Evolutionary conservation across 92 coral and sea anemone species (phyloP), one percentile per base, ranked within the genome.

Genomic region (Porites cylindrica): DNA sequence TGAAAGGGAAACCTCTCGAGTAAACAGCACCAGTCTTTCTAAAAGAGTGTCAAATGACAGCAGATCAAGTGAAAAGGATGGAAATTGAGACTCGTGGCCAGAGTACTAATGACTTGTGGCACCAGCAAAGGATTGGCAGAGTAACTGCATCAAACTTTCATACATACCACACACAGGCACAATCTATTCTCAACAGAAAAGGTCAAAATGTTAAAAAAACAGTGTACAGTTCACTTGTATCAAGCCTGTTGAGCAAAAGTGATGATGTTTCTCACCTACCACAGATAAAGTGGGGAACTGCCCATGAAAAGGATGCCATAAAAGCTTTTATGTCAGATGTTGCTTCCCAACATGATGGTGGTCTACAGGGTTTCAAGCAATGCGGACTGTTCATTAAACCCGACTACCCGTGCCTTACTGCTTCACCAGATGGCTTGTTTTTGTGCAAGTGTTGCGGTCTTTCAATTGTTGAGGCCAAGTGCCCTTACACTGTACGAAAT

Each of bases 181-280:
- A 82, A 17, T 21, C 88, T 14, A 74, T 88, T 51, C 69, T 90
- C 78, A 61, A 82, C 23, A 85, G 69, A 81, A 82, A 79, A 70
- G 56, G 88, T 32, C 43, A 32, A 32, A 26, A 32, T 32, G 43
- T 32, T 32, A 32, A 3, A 32, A 32, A 32, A 4, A 1, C 43
- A 32, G 43, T 32, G 43, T 32, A 32, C 43, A 32, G 43, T 32
- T 4, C 43, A 32, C 43, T 87, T 26, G 83, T 80, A 88, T 88
- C 82, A 74, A 88, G 82, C 91, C 81, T 82, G 54, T 65, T 82
- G 32, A 88, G 52, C 65, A 88, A 88, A 63, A 65, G 81, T 81
- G 87, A 81, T 80, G 83, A 88, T 63, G 76, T 82, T 54, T 88
- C 93, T 51, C 91, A 86, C 10, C 54, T 90, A 11, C 91, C 91